phyloP scores from a whole-genome alignment of 2,888 invertebrate genomes.

The Ryuthela nishihirai region DNA sequence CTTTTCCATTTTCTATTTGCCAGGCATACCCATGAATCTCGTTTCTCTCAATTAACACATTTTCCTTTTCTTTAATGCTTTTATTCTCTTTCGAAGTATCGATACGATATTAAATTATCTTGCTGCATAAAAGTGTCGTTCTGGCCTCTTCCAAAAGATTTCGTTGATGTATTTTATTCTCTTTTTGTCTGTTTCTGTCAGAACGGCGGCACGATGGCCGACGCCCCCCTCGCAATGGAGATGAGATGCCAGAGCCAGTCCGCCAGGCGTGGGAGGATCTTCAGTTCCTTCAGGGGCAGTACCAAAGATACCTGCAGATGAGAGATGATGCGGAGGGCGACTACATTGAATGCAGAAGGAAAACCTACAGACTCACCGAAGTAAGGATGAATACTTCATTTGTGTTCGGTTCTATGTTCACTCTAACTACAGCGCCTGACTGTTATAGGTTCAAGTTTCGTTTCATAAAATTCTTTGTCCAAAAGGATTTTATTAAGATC shows the following conservation, averaged over 20 bases:
- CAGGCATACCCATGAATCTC: no score
- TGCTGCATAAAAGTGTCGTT: no score
- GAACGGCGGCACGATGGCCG: slow-evolving; percentile 4
- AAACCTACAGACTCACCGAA: slow-evolving; percentile 77
- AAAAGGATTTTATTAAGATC: no score
- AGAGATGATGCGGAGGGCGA: slow-evolving; percentile 74
- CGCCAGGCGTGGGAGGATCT: slow-evolving; percentile 80
- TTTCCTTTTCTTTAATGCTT: no score
- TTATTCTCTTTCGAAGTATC: no score
- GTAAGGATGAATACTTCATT: slow-evolving; percentile 61
- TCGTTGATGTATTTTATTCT: not conserved
- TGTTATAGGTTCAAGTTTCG: no score
- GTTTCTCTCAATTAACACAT: no score
- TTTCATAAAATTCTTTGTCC: no score
- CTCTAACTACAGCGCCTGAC: not conserved
- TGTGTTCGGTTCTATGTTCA: not conserved
- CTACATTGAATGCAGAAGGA: slow-evolving; percentile 70
- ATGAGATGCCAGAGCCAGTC: slow-evolving; percentile 57
- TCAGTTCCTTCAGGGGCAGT: slow-evolving; percentile 78
- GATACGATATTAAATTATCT: no score
- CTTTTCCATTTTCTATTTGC: no score
- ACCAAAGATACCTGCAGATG: slow-evolving; percentile 72
- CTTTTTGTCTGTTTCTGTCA: not conserved
- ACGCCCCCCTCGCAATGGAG: not conserved
- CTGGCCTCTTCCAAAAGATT: no score